Percentiles rank a stretch among this genome's conserved stretches.
These are phyloP conservation scores for Rhynchotus rufescens DNA, from an alignment of 2,797 vertebrate genomes.

Conservation along the genomic window DNA sequence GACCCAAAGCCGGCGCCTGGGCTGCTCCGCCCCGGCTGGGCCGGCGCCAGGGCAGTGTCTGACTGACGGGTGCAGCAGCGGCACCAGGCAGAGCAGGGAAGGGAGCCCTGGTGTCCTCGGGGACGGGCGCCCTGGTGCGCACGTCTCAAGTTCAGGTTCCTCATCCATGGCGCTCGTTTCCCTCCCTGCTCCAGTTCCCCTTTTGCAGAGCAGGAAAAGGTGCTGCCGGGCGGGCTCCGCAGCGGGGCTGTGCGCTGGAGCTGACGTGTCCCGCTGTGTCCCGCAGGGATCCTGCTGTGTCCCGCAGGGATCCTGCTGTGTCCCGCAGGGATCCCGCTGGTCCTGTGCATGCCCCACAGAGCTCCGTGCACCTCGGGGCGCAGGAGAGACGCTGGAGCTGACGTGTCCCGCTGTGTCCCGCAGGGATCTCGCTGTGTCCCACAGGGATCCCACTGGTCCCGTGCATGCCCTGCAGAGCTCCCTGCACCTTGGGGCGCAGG, in stretches of 20 bases:
- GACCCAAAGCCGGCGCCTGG: constrained; percentile 41
- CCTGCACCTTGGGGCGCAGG: rapidly evolving
- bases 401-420: background rate
- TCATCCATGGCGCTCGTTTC: background rate
- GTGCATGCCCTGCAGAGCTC: background rate
- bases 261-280: background rate
- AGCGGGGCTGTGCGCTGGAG: rapidly evolving
- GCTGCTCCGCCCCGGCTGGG: background rate
- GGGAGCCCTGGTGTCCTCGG: background rate
- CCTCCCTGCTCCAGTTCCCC: constrained; percentile 36
- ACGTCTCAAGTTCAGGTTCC: background rate
- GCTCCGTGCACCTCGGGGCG: rapidly evolving
- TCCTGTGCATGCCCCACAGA: background rate
- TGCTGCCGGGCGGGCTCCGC: background rate
- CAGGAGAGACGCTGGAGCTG: background rate
- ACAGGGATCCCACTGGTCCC: background rate
- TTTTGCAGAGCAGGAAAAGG: background rate
- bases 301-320: background rate
- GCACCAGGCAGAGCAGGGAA: constrained; percentile 22
- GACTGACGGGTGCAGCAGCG: background rate
- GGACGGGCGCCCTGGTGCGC: too few species aligned
- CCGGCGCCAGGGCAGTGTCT: constrained; percentile 24
- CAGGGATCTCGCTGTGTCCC: background rate
- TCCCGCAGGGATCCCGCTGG: background rate
- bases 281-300: background rate